Conservation (phyloP, 2,113 vertebrate genomes). For the Solea senegalensis region DNA sequence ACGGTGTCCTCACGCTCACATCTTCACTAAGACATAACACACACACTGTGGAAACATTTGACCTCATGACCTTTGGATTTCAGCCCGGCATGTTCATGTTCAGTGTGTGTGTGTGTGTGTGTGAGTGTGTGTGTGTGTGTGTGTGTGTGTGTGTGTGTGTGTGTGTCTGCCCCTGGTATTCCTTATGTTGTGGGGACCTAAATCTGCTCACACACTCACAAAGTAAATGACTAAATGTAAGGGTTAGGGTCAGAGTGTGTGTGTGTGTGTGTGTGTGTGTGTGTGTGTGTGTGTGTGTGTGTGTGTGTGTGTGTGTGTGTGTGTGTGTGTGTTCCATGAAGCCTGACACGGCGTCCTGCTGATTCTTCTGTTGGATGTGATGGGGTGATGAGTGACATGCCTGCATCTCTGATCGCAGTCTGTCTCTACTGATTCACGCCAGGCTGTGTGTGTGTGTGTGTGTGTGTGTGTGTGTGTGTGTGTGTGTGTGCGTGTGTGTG, state of each 20-base stretch:
- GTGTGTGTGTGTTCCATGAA: conserved; percentile 30
- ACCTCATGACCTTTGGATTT: conserved; percentile 57
- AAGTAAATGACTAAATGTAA: too few species aligned
- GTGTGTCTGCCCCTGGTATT: too few species aligned
- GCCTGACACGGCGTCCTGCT: conserved; percentile 58
- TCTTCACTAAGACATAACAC: conserved; percentile 45
- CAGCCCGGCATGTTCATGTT: conserved; percentile 36
- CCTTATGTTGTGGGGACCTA: too few species aligned
- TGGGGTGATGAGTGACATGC: conserved; percentile 68
- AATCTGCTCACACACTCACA: too few species aligned
- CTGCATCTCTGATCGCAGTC: conserved; percentile 58
- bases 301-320: conserved; percentile 14
- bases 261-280: conserved; percentile 32
- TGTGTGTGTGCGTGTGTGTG: conserved; percentile 7
- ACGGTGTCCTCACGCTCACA: neutral
- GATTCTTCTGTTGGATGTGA: conserved; percentile 63
- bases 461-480: conserved; percentile 25
- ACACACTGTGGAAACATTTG: conserved; percentile 48
- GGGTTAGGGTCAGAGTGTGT: too few species aligned
- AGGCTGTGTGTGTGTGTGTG: conserved; percentile 23
- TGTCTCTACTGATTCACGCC: conserved; percentile 61
- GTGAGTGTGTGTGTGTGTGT: neutral
- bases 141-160: neutral
- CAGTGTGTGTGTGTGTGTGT: conserved; percentile 18
- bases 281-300: conserved; percentile 28